These are phyloP conservation scores for Cyrtonyx montezumae DNA, from an alignment of 2,113 vertebrate genomes.

Conservation along the genomic window DNA sequence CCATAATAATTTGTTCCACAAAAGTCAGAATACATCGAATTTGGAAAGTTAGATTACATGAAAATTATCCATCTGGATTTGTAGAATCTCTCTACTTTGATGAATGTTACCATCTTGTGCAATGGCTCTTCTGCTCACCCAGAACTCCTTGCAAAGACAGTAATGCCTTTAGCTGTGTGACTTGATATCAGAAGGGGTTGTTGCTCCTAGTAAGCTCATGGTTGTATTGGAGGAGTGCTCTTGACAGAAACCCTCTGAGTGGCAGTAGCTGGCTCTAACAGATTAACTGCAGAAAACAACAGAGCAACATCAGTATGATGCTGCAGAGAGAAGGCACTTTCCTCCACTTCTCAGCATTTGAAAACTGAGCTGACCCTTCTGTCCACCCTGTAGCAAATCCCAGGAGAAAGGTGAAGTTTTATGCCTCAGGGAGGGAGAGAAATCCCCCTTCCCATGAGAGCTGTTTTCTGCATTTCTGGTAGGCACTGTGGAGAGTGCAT, in stretches of 20 bases:
- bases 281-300: not conserved
- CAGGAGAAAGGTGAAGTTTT: not conserved
- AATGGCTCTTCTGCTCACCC: not conserved
- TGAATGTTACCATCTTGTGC: not conserved
- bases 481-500: not conserved
- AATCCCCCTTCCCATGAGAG: not conserved
- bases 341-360: not conserved
- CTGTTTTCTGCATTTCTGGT: not conserved
- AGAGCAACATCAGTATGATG: not conserved
- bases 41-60: not conserved
- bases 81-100: not conserved
- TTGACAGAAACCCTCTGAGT: not conserved
- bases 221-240: rapidly evolving
- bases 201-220: not conserved
- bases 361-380: not conserved
- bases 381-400: not conserved
- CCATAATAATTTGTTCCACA: not conserved
- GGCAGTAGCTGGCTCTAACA: not conserved
- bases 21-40: not conserved
- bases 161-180: not conserved
- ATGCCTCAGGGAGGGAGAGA: not conserved
- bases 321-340: not conserved
- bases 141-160: not conserved
- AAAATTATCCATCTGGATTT: not conserved
- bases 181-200: not conserved